These are phyloP conservation scores for Harpegnathos saltator DNA, from an alignment of 1,140 invertebrate genomes.

Conservation along the genomic window DNA sequence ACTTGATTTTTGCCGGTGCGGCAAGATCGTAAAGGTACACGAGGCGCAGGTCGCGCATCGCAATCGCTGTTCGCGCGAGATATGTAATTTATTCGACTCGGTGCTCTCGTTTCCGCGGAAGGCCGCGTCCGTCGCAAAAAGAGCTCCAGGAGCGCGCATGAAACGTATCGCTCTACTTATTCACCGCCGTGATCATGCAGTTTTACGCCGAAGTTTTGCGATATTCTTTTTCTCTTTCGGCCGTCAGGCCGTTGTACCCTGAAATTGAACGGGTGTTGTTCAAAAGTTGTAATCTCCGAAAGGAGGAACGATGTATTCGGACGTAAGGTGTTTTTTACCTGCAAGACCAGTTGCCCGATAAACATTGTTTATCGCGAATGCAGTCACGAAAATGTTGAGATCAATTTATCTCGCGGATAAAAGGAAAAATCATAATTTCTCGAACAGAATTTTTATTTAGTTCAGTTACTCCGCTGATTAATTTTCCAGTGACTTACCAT, in stretches of 20 bases:
- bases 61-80: background rate
- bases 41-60: background rate
- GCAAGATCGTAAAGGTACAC: background rate
- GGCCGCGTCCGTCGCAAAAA: background rate
- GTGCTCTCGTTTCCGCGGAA: background rate
- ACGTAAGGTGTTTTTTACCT: background rate
- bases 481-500: no score
- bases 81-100: conserved; percentile 33
- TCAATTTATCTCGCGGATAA: no score
- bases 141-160: background rate
- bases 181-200: background rate
- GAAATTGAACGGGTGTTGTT: conserved; percentile 8
- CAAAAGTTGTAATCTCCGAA: background rate
- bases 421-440: no score
- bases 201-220: background rate
- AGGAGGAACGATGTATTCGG: background rate
- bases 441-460: no score
- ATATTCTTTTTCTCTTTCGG: background rate
- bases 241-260: no score
- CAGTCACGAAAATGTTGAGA: no score
- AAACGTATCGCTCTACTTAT: background rate
- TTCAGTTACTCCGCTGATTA: no score
- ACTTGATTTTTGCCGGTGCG: background rate
- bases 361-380: background rate
- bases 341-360: background rate